Percentiles rank a stretch among this genome's conserved stretches.
Evolutionary conservation across 2,113 vertebrate species (phyloP).

Genomic region (Corythaixoides concolor): DNA sequence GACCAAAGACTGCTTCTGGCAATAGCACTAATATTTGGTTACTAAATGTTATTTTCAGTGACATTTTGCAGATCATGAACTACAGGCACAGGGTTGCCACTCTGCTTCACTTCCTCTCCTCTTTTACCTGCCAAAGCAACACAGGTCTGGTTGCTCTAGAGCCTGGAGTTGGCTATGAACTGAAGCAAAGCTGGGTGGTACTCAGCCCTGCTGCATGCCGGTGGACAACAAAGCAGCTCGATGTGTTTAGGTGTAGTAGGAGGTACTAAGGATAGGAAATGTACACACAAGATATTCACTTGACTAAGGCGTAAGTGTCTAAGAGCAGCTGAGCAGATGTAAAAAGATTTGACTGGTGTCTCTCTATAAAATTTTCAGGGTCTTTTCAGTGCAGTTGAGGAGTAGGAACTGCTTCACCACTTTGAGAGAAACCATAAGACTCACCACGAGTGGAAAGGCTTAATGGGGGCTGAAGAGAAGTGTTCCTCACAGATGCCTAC

Average conservation of each 20-base stretch:
- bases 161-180: not conserved
- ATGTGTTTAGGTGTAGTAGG: no score
- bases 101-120: not conserved
- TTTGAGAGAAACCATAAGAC: not conserved
- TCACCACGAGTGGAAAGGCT: accelerated
- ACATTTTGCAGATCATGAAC: not conserved
- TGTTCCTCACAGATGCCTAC: not conserved
- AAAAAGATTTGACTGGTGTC: not conserved
- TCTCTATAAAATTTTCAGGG: not conserved
- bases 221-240: not conserved
- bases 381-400: not conserved
- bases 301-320: not conserved
- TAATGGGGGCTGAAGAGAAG: not conserved
- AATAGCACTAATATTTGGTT: not conserved
- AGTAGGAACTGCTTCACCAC: not conserved
- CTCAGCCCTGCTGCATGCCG: not conserved
- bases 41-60: not conserved
- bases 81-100: not conserved
- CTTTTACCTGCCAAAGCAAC: not conserved
- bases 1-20: not conserved
- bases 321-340: not conserved
- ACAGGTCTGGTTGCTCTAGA: not conserved
- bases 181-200: not conserved
- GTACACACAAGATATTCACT: not conserved
- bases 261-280: not conserved